Conservation (phyloP, 1,140 invertebrate species). For the Leptinotarsa undecemlineata region DNA sequence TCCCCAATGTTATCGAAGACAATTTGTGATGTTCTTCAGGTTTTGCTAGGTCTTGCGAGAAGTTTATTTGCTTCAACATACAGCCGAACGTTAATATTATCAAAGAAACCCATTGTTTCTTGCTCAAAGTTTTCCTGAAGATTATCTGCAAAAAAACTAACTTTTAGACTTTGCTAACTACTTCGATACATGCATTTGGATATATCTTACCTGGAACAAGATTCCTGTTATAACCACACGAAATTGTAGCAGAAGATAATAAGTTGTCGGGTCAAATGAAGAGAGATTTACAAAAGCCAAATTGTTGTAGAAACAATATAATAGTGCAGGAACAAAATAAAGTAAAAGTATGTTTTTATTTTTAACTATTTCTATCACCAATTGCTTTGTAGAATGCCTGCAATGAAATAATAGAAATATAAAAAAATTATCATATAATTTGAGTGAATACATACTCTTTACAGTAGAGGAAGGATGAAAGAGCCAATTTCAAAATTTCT, state of each 20-base stretch:
- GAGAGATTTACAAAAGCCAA: constrained; percentile 89
- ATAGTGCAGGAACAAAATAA: constrained; percentile 87
- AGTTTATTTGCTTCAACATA: constrained; percentile 86
- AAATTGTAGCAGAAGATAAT: constrained; percentile 90
- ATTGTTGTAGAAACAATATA: constrained; percentile 96
- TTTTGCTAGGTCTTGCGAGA: constrained; percentile 54
- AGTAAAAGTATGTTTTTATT: constrained; percentile 72
- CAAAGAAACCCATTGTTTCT: constrained; percentile 88
- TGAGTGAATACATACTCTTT: constrained; percentile 63
- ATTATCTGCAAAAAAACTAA: constrained; percentile 66
- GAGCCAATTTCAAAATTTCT: constrained; percentile 82
- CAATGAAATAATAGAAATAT: constrained; percentile 46
- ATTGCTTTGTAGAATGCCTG: constrained; percentile 58
- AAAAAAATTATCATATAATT: background rate
- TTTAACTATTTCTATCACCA: constrained; percentile 62
- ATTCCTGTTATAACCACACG: constrained; percentile 90
- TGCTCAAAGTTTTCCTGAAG: constrained; percentile 82
- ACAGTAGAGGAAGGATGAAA: constrained; percentile 73
- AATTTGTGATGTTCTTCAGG: constrained; percentile 54
- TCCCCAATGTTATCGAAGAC: constrained; percentile 62
- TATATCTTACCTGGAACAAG: constrained; percentile 78
- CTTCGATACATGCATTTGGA: background rate
- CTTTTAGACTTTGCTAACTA: background rate
- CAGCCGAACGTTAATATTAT: constrained; percentile 86
- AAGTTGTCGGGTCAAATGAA: constrained; percentile 91